phyloP scores from a whole-genome alignment of 2,888 invertebrate species.

The Lepidochitona cinerea region DNA sequence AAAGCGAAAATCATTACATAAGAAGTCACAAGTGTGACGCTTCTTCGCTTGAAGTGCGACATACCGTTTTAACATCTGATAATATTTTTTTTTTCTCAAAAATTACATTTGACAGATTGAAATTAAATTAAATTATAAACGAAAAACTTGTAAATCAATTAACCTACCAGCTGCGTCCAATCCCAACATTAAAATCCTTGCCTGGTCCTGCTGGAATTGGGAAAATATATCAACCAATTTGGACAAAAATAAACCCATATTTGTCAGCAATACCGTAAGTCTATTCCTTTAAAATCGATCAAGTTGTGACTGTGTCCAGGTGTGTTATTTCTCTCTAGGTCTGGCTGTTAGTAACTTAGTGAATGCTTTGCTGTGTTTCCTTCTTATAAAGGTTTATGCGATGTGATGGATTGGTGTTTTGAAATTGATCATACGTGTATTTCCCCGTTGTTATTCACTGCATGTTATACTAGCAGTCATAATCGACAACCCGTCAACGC shows the following conservation, averaged over 20 bases:
- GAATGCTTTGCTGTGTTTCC: not conserved
- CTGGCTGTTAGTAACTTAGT: not conserved
- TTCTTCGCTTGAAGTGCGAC: no score
- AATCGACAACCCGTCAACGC: not conserved
- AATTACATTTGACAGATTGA: no score
- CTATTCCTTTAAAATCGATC: no score
- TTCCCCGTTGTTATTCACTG: no score
- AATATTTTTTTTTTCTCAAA: no score
- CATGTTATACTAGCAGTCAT: no score
- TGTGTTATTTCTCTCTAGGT: not conserved
- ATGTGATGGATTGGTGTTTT: no score
- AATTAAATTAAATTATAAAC: not conserved
- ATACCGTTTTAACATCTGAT: no score
- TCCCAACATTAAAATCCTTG: conserved; percentile 64
- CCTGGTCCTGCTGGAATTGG: conserved; percentile 31
- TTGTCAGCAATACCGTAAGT: no score
- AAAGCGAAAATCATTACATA: no score
- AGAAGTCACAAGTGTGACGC: no score
- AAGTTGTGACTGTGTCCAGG: not conserved
- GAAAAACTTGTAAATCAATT: not conserved
- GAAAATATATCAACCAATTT: conserved; percentile 28
- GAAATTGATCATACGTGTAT: not conserved
- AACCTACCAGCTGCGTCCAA: conserved; percentile 65
- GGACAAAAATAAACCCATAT: conserved; percentile 39
- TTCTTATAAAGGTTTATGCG: no score